A percentile compares a stretch with the other conserved stretches of the same genome.
These are phyloP conservation scores for Drosophila vallismaia DNA, from an alignment of 2,888 invertebrate species.

Conservation along the genomic window DNA sequence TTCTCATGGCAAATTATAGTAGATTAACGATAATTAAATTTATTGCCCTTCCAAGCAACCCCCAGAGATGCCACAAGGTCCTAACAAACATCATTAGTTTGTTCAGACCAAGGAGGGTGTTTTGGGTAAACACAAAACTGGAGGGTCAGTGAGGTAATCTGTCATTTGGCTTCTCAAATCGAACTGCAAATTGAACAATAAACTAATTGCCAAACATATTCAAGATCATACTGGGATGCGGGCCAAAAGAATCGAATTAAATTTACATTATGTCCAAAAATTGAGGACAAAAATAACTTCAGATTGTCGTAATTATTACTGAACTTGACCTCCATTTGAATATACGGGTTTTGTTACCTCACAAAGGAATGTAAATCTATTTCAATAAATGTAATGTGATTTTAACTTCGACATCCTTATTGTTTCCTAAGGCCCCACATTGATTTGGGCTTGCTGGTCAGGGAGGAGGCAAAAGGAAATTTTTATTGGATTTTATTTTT, in stretches of 20 bases:
- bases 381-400: conserved; percentile 27
- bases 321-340: conserved; percentile 75
- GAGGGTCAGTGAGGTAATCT: conserved; percentile 70
- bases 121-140: conserved; percentile 5
- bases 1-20: conserved; percentile 79
- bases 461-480: conserved; percentile 13
- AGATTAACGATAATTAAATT: conserved; percentile 79
- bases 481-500: conserved; percentile 74
- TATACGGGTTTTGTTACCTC: conserved; percentile 53
- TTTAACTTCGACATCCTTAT: conserved; percentile 57
- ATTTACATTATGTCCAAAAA: conserved; percentile 45
- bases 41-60: conserved; percentile 64
- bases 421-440: conserved; percentile 13
- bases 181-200: conserved; percentile 21
- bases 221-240: conserved; percentile 20
- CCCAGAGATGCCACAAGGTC: conserved; percentile 36
- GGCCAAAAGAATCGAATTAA: conserved; percentile 48
- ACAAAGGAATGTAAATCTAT: conserved; percentile 18
- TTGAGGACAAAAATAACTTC: conserved; percentile 18
- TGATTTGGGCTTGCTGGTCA: conserved; percentile 3
- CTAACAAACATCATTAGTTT: conserved; percentile 64
- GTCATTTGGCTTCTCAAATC: conserved; percentile 58
- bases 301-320: conserved; percentile 64
- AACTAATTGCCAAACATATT: conserved; percentile 15
- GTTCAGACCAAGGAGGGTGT: conserved; percentile 7